Base-by-base conservation (phyloP, 2,888 invertebrate genomes). In the Catocala sponsa region DNA sequence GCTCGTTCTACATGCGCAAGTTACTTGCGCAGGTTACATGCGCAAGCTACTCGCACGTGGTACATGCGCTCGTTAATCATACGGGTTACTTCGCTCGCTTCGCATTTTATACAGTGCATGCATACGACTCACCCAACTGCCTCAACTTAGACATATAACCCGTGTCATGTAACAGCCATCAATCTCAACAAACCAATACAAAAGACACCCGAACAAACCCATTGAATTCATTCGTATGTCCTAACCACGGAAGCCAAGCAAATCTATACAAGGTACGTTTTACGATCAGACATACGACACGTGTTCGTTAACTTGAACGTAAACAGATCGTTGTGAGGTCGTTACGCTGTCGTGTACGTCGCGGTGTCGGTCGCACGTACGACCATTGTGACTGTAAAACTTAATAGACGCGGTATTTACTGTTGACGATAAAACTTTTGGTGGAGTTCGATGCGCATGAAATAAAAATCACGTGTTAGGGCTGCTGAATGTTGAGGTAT, bases 301-400 rank as follows among this genome's bases (percentile, higher is more conserved):
- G 81, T 80, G 80, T 82, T 82, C 79, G 81, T 84, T 83, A 83
- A 83, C 79, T 71, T 65, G 79, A 53, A 79, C 77, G 80, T 83
- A 81, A 83, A 84, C 83, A 79, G 82, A 78, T 83, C 82, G 81
- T 82, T 78, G 63, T 68, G 74, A 15, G 47, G 72, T 70, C 77
- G 81, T 84, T 75, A 77, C 79, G 74, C 63, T 60, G 63, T 59
- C 70, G 63, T 52, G 62, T 62, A 48, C 51, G 9, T 38, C 35
- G 35, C 35, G 35, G 35, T 9, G 9, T 38, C 35, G 35, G 61
- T 70, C 65, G 58, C 76, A 70, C 72, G 70, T 74, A 64, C 72
- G 47, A 15, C 64, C 70, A 55, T 50, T 59, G 55, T 42, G 71
- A 67, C 51, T 78, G 79, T 79, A 71, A 79, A 78, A 78, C 68